Evolutionary conservation across 2,113 vertebrate species (phyloP), one percentile per base, ranked within the genome.

Genomic region (Coryphaenoides rupestris): DNA sequence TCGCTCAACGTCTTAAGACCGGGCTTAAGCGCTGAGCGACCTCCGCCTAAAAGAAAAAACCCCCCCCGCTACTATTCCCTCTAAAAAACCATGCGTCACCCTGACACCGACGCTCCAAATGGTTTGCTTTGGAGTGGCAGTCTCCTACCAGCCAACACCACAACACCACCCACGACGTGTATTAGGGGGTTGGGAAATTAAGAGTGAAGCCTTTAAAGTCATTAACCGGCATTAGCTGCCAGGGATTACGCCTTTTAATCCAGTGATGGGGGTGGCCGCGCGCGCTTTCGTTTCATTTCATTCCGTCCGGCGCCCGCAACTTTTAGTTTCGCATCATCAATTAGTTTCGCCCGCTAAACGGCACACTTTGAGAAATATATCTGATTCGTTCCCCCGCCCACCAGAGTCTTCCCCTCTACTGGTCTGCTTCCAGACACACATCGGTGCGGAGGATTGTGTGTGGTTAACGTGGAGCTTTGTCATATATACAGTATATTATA

Each of bases 151-250:
- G 73, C 79, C 71, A 55, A 70, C 63, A 68, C 21, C 65, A n/a
- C n/a, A n/a, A n/a, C n/a, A n/a, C n/a, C n/a, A n/a, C n/a, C 70
- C 82, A 81, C 79, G 81, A 82, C 84, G 60, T 75, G 76, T 80
- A 84, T 80, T 84, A 73, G 72, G 75, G n/a, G n/a, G n/a, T n/a
- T n/a, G n/a, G n/a, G 77, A 73, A 81, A 86, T 83, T 80, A 70
- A 81, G 84, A 77, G 66, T 12, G 4, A 79, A 84, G 74, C 72
- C 78, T 74, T 80, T 68, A 80, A 73, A 19, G 26, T 52, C 71
- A 63, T 70, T 19, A 21, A 40, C 65, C 21, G 58, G 71, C 50
- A 69, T 47, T 26, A 61, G 74, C 64, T 66, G 73, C 28, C 66
- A 79, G 55, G 65, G 72, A 70, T 81, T 70, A 77, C 75, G 74